Base-by-base conservation (phyloP, 2,797 vertebrate genomes). In the Pogonophryne albipinna region DNA sequence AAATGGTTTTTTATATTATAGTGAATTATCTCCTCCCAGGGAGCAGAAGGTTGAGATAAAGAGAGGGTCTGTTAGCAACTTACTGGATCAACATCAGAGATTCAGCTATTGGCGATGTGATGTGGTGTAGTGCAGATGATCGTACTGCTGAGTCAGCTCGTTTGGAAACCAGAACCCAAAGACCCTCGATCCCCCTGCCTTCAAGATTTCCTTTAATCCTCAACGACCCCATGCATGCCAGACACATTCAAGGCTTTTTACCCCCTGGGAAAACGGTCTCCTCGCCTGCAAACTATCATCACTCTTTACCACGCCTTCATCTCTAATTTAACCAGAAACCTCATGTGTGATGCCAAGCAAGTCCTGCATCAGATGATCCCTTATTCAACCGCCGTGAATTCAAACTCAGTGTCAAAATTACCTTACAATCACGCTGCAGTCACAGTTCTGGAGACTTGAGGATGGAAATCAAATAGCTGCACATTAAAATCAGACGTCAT, bases 151-250 rank as follows among this genome's bases (percentile, higher is more conserved):
- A 92, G 60, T 92, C 89, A 92, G 87, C 88, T 44, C 15, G 41
- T 84, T 85, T 79, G 57, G 76, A 90, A 90, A 92, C 87, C 85
- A 86, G 74, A 93, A 89, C 91, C 91, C 89, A 86, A 62, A 86
- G 85, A 85, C 85, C 90, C 81, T 68, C 69, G 3, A 84, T 74
- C 76, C 75, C 27, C 83, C 66, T 78, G 81, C 75, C 84, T 83
- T 65, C 70, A 74, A 7, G 57, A 60, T 76, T 79, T 76, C 65
- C 86, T 92, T 89, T 92, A 83, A 91, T 92, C 89, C 85, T 74
- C 56, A 41, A 19, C 19, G 42, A 89, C 86, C 78, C 76, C 23
- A 55, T 67, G 68, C 57, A 58, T 53, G 61, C 79, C 81, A 88
- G 74, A 84, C 70, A 68, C 60, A 57, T 53, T 67, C 66, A 50